Conservation (phyloP, 2,888 invertebrate species). For the Gerris lacustris region DNA sequence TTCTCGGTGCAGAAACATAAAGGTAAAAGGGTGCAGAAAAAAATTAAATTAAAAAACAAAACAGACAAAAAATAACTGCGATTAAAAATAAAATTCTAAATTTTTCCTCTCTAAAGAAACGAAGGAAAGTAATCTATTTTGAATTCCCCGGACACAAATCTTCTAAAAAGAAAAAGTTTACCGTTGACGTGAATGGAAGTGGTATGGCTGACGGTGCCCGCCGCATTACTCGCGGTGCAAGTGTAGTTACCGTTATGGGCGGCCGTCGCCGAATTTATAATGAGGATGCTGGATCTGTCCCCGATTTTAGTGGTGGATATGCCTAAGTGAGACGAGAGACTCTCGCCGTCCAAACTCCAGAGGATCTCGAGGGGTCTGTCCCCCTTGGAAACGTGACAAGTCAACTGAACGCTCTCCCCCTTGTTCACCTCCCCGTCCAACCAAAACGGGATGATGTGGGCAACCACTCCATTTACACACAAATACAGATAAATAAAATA, state of each 20-base stretch:
- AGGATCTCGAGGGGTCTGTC: conserved; percentile 62
- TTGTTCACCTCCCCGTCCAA: conserved; percentile 46
- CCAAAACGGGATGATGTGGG: conserved; percentile 51
- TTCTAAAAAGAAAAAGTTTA: no score
- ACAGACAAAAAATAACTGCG: no score
- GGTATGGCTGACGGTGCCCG: conserved; percentile 36
- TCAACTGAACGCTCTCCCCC: conserved; percentile 60
- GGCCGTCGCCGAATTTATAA: conserved; percentile 42
- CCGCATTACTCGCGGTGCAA: conserved; percentile 37
- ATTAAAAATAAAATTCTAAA: no score
- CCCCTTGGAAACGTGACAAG: conserved; percentile 60
- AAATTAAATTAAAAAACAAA: no score
- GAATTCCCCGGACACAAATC: no score
- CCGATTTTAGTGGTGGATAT: conserved; percentile 47
- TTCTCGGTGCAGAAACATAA: no score
- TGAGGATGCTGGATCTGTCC: conserved; percentile 49
- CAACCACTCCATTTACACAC: conserved; percentile 51
- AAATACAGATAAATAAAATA: conserved; percentile 37
- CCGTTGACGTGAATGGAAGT: conserved; percentile 38
- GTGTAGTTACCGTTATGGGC: conserved; percentile 39
- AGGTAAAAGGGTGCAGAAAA: no score
- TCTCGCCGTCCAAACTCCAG: conserved; percentile 54
- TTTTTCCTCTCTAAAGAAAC: no score
- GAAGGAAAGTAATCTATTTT: no score
- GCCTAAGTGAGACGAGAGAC: conserved; percentile 28